Evolutionary conservation across 2,888 invertebrate genomes (phyloP).

Genomic region (Notodromas monacha): DNA sequence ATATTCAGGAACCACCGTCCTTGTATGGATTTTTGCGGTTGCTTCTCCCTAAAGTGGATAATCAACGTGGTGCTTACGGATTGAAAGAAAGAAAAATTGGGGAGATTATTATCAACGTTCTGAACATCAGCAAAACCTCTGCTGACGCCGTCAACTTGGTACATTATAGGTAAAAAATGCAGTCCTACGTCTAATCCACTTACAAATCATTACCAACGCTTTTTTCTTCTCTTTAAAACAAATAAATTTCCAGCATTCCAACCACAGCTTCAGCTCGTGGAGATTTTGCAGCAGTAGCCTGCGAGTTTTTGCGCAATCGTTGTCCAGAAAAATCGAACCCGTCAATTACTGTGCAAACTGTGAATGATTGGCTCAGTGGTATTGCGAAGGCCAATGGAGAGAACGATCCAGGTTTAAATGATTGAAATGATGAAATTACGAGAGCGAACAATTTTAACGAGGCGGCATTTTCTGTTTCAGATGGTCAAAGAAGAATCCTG

Average conservation of each 20-base stretch:
- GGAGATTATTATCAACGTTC: conserved; percentile 30
- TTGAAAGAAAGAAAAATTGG: conserved; percentile 43
- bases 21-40: conserved; percentile 40
- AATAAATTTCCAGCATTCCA: too few species aligned
- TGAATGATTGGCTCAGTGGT: too few species aligned
- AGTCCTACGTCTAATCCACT: conserved; percentile 1
- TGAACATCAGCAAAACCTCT: conserved; percentile 29
- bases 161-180: background rate
- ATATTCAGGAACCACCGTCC: too few species aligned
- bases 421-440: conserved; percentile 33
- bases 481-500: too few species aligned
- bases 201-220: too few species aligned
- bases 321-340: too few species aligned
- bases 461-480: too few species aligned
- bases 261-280: too few species aligned
- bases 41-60: conserved; percentile 40
- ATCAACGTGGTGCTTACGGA: conserved; percentile 44
- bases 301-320: conserved; percentile 26
- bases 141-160: background rate
- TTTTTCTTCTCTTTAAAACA: too few species aligned
- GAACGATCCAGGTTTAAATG: too few species aligned
- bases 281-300: conserved; percentile 52
- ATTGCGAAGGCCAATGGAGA: too few species aligned
- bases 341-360: too few species aligned
- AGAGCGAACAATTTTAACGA: conserved; percentile 25